Evolutionary conservation across 1,140 invertebrate species (phyloP).

Genomic region (Micrasema minimum): DNA sequence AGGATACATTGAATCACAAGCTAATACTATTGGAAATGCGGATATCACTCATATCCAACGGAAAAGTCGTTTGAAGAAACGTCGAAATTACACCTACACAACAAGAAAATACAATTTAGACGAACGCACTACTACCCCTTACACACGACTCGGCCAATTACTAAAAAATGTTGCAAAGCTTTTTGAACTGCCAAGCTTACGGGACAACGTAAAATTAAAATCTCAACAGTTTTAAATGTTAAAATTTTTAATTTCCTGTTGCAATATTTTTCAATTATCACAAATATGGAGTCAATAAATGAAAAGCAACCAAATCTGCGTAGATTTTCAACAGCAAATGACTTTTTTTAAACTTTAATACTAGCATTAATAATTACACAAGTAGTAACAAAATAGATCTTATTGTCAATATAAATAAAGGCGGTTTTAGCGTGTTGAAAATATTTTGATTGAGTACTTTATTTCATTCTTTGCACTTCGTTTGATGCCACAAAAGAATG

Average conservation of each 20-base stretch:
- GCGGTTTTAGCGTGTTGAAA: no score
- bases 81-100: slow-evolving; percentile 44
- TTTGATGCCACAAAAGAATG: not conserved
- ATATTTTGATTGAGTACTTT: no score
- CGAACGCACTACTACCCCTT: slow-evolving; percentile 8
- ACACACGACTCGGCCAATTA: slow-evolving; percentile 43
- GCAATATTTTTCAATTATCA: no score
- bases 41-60: slow-evolving; percentile 43
- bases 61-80: slow-evolving; percentile 34
- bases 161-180: slow-evolving; percentile 39
- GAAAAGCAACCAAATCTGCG: no score
- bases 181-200: not conserved
- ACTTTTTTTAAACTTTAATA: no score
- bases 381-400: no score
- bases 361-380: no score
- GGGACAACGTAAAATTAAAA: slow-evolving; percentile 6
- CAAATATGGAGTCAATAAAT: no score
- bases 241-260: no score
- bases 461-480: no score
- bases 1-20: slow-evolving; percentile 41
- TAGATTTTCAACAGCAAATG: no score
- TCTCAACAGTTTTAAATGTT: not conserved
- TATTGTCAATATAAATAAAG: no score
- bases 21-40: slow-evolving; percentile 13
- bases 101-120: slow-evolving; percentile 12